Evolutionary conservation across 2,888 invertebrate species (phyloP).

Genomic region (Dryococelus australis): DNA sequence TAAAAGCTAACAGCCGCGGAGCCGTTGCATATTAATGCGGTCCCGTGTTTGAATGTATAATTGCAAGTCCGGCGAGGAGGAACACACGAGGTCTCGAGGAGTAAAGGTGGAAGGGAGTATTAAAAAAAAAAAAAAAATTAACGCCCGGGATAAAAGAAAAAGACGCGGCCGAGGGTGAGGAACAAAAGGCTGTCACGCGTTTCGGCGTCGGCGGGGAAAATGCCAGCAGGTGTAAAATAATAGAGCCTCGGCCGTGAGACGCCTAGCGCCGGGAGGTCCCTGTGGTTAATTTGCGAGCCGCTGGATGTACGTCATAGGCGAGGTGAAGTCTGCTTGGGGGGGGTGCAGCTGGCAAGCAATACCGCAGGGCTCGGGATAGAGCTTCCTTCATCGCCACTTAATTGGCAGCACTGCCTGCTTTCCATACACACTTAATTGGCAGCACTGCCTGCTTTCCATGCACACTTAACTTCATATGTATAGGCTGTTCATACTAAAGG

Average conservation of each 20-base stretch:
- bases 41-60: constrained; percentile 2
- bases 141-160: not conserved
- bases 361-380: too few relatives aligned
- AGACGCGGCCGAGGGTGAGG: not conserved
- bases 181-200: not conserved
- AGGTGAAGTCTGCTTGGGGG: not conserved
- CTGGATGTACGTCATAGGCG: not conserved
- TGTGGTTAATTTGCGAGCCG: not conserved
- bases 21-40: constrained; percentile 1
- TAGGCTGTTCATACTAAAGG: too few relatives aligned
- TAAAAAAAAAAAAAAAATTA: not conserved
- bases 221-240: not conserved
- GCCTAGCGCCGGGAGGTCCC: not conserved
- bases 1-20: not conserved
- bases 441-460: not conserved
- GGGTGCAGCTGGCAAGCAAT: too few relatives aligned
- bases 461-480: too few relatives aligned
- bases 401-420: not conserved
- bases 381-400: not conserved
- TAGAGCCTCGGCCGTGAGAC: not conserved
- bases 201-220: not conserved
- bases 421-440: too few relatives aligned
- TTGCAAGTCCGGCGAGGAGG: constrained; percentile 1
- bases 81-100: not conserved
- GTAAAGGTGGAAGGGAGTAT: not conserved